Evolutionary conservation across 2,797 vertebrate species (phyloP).

Genomic region (Coluber constrictor): DNA sequence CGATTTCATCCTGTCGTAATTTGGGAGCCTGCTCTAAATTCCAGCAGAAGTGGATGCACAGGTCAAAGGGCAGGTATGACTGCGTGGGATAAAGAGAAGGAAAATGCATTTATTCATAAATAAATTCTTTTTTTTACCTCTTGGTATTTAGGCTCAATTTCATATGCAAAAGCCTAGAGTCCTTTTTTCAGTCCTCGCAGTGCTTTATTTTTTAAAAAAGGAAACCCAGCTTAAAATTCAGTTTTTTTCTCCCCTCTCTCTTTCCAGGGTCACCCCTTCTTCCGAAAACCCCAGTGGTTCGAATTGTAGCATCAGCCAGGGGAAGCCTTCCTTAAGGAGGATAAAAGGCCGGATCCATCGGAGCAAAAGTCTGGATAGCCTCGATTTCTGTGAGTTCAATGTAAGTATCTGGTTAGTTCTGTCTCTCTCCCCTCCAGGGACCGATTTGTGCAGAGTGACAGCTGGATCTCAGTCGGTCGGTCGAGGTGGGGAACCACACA

Average conservation of each 20-base stretch:
- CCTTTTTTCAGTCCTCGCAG: not conserved
- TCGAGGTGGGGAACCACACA: not conserved
- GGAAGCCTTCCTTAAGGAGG: slow-evolving; percentile 92
- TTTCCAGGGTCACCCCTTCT: slow-evolving; percentile 88
- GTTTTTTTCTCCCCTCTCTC: not conserved
- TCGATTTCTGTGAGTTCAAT: slow-evolving; percentile 91
- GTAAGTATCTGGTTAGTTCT: slow-evolving; percentile 76
- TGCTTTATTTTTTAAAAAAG: not conserved
- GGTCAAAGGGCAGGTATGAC: not conserved
- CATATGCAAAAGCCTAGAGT: not conserved
- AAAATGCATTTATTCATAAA: not conserved
- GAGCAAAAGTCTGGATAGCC: slow-evolving; percentile 93
- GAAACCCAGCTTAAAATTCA: slow-evolving; percentile 14
- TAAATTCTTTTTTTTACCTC: not conserved
- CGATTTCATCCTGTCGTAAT: not conserved
- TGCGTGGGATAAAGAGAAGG: not conserved
- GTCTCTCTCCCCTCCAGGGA: not conserved
- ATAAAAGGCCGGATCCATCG: slow-evolving; percentile 95
- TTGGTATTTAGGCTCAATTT: not conserved
- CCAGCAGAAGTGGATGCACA: not conserved
- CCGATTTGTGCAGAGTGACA: not conserved
- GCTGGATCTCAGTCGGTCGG: not conserved
- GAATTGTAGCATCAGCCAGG: slow-evolving; percentile 85
- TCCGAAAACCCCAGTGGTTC: slow-evolving; percentile 85
- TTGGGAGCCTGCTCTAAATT: not conserved